A percentile compares a stretch with the other conserved stretches of the same genome.
These are phyloP conservation scores for Lissocephala sabroskyi DNA, from an alignment of 2,888 invertebrate species.

Conservation along the genomic window DNA sequence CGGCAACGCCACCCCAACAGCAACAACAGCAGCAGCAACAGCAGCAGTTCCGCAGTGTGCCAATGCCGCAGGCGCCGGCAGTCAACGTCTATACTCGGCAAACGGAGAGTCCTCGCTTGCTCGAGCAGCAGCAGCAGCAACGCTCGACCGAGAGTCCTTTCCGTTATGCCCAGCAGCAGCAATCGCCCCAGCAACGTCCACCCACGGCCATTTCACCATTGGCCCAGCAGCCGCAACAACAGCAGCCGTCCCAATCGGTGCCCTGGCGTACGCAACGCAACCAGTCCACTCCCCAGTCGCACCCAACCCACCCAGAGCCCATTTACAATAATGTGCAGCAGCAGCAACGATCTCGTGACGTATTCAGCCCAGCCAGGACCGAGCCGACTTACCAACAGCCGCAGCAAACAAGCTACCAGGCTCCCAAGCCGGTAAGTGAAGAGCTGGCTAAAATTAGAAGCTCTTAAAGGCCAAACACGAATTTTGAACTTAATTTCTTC, in stretches of 20 bases:
- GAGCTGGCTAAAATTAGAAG: constrained; percentile 25
- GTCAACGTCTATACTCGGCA: constrained; percentile 61
- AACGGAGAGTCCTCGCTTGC: constrained; percentile 58
- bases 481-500: constrained; percentile 47
- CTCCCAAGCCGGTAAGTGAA: constrained; percentile 58
- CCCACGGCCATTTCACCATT: constrained; percentile 41
- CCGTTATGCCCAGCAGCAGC: constrained; percentile 37
- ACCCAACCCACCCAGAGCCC: constrained; percentile 54
- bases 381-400: constrained; percentile 54
- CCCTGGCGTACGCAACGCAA: constrained; percentile 68
- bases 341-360: constrained; percentile 59
- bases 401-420: constrained; percentile 56
- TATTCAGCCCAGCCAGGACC: constrained; percentile 49
- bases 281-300: constrained; percentile 37
- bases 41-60: constrained; percentile 65
- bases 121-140: constrained; percentile 34
- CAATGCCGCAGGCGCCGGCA: constrained; percentile 61
- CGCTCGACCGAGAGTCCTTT: constrained; percentile 42
- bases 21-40: constrained; percentile 39
- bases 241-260: constrained; percentile 46
- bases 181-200: constrained; percentile 30
- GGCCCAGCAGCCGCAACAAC: constrained; percentile 44
- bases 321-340: constrained; percentile 65
- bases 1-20: constrained; percentile 48
- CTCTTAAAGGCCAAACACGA: constrained; percentile 57